Evolutionary conservation across 2,113 vertebrate genomes (phyloP).

Genomic region (Datnioides undecimradiatus): DNA sequence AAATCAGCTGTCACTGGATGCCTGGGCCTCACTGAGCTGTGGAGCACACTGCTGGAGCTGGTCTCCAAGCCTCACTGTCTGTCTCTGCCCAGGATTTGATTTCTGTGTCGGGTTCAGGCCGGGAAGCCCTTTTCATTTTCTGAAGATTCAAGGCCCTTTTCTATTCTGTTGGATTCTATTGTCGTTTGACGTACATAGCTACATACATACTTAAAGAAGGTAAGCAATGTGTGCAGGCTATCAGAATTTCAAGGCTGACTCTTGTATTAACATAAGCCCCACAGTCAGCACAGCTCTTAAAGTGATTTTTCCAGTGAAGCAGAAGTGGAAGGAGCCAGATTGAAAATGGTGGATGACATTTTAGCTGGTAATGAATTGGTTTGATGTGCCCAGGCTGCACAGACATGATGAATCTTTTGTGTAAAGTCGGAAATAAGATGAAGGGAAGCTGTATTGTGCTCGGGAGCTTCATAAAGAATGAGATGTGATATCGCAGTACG

Average conservation of each 20-base stretch:
- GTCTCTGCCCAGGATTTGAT: slow-evolving; percentile 65
- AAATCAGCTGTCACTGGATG: slow-evolving; percentile 87
- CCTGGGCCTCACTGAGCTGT: slow-evolving; percentile 80
- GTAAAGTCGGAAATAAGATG: slow-evolving; percentile 31
- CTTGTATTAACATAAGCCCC: slow-evolving; percentile 4
- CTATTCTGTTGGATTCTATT: slow-evolving; percentile 62
- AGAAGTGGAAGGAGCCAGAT: slow-evolving; percentile 47
- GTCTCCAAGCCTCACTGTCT: slow-evolving; percentile 86
- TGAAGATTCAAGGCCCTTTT: slow-evolving; percentile 11
- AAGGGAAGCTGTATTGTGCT: slow-evolving; percentile 6
- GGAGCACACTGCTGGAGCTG: slow-evolving; percentile 86
- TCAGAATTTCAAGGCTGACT: slow-evolving; percentile 19
- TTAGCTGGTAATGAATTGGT: slow-evolving; percentile 47
- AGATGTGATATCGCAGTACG: slow-evolving; percentile 1
- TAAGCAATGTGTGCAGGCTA: slow-evolving; percentile 48
- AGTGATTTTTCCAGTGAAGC: slow-evolving; percentile 27
- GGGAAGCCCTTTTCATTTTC: background rate
- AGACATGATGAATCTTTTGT: background rate
- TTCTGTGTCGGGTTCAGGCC: background rate
- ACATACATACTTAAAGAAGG: slow-evolving; percentile 41
- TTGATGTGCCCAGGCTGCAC: slow-evolving; percentile 24
- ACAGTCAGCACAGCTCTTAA: slow-evolving; percentile 16
- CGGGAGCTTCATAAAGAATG: slow-evolving; percentile 1
- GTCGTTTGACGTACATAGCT: slow-evolving; percentile 15
- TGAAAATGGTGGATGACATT: slow-evolving; percentile 45